Evolutionary conservation across 2,113 vertebrate species (phyloP).

Genomic region (Mirounga angustirostris): DNA sequence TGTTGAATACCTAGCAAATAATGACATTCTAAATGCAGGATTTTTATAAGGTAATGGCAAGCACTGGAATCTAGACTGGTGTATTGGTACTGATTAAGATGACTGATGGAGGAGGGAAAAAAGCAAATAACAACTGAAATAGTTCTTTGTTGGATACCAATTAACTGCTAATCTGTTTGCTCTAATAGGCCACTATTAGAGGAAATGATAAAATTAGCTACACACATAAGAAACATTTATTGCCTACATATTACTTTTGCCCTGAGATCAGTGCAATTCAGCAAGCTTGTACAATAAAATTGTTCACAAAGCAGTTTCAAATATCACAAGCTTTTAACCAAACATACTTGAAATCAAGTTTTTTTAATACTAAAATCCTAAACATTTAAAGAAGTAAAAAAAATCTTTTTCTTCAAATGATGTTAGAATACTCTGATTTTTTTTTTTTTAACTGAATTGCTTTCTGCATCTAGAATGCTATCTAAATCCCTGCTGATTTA

Average conservation of each 20-base stretch:
- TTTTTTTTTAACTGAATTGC: conserved; percentile 68
- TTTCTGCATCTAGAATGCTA: conserved; percentile 77
- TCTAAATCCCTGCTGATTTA: conserved; percentile 83
- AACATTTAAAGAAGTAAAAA: conserved; percentile 65
- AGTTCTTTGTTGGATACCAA: conserved; percentile 74
- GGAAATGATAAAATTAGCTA: conserved; percentile 81
- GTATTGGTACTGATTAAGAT: conserved; percentile 62
- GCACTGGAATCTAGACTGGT: conserved; percentile 32
- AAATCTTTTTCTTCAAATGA: conserved; percentile 58
- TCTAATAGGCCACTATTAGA: conserved; percentile 77
- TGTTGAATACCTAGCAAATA: conserved; percentile 62
- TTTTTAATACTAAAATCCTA: conserved; percentile 39
- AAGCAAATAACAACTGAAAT: conserved; percentile 65
- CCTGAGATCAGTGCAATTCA: conserved; percentile 67
- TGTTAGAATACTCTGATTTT: conserved; percentile 49
- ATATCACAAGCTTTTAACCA: conserved; percentile 42
- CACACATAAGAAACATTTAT: conserved; percentile 69
- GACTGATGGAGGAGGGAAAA: conserved; percentile 58
- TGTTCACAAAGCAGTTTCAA: conserved; percentile 55
- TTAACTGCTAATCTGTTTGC: conserved; percentile 77
- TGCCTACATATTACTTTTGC: conserved; percentile 76
- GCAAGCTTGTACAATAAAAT: conserved; percentile 68
- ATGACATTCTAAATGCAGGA: conserved; percentile 56
- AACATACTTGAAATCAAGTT: conserved; percentile 25
- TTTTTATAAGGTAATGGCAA: conserved; percentile 48